Evolutionary conservation across 2,113 vertebrate genomes (phyloP).

Genomic region (Lampris incognitus): DNA sequence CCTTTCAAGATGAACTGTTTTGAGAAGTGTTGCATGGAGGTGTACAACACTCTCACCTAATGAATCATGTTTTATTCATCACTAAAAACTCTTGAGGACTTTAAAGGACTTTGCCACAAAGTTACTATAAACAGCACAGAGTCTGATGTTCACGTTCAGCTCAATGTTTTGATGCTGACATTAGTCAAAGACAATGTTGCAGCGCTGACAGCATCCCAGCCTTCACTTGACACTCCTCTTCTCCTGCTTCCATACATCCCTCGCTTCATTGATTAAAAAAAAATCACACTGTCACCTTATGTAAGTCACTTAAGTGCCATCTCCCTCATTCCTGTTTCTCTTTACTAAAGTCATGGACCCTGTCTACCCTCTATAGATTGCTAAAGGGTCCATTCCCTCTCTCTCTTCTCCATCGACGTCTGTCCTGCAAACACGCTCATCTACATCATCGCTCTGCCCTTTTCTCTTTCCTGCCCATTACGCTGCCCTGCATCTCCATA

Average conservation of each 20-base stretch:
- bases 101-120: background rate
- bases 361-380: constrained; percentile 36
- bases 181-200: background rate
- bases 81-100: too few relatives aligned
- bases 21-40: too few relatives aligned
- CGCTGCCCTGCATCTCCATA: constrained; percentile 58
- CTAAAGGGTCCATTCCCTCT: constrained; percentile 27
- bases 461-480: constrained; percentile 25
- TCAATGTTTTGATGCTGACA: background rate
- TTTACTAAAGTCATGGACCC: constrained; percentile 1
- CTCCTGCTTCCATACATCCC: background rate
- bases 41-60: too few relatives aligned
- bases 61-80: too few relatives aligned
- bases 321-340: constrained; percentile 13
- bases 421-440: constrained; percentile 37
- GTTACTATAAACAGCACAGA: background rate
- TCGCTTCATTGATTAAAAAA: background rate
- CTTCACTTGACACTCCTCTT: background rate
- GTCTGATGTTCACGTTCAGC: background rate
- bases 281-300: background rate
- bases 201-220: background rate
- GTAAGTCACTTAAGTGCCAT: constrained; percentile 10
- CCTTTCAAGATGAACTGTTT: too few relatives aligned
- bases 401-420: constrained; percentile 21
- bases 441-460: constrained; percentile 19